Evolutionary conservation across 2,113 vertebrate genomes (phyloP), one percentile per base, ranked within the genome.

Genomic region (Strigops habroptila): DNA sequence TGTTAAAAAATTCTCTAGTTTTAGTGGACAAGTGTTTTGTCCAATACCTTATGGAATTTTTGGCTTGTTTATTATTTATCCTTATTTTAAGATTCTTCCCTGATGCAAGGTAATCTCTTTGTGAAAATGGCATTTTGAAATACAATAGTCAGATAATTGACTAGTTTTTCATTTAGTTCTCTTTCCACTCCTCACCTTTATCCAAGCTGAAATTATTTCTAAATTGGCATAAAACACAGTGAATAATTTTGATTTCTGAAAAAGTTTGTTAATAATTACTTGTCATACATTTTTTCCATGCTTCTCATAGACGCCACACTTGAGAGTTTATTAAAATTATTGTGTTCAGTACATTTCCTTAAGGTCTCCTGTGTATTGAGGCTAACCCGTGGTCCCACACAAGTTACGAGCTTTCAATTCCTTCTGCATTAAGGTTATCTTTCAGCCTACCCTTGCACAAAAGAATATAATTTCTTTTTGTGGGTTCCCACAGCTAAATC

Each of bases 41-140:
- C 52, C 82, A 69, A 69, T 67, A 51, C 17, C 15, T 82, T 85
- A n/a, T 49, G 25, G 77, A 67, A 82, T 55, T 5, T 74, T 77
- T 91, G 49, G 2, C 35, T 80, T 62, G 41, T 75, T 89, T 87
- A 18, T 55, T 85, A 33, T 90, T 93, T 83, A 88, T 41, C n/a
- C 19, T 77, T 1, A 0, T 46, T 70, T 53, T 41, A 88, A 82
- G 67, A 67, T 86, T 92, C 60, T 65, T 88, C 39, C 18, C 22
- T 74, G 68, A 70, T 81, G 19, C 28, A 81, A 86, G 41, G 57
- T 86, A 93, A 93, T 93, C 37, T 33, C 25, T 77, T 88, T 88
- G n/a, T 81, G 31, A 90, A 85, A 93, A 55, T 23, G 4, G 4
- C 18, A 49, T 82, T 88, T 93, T 82, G 67, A 85, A 93, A 76